Base-by-base conservation (phyloP, 2,113 vertebrate genomes). In the Nannospalax galili region DNA sequence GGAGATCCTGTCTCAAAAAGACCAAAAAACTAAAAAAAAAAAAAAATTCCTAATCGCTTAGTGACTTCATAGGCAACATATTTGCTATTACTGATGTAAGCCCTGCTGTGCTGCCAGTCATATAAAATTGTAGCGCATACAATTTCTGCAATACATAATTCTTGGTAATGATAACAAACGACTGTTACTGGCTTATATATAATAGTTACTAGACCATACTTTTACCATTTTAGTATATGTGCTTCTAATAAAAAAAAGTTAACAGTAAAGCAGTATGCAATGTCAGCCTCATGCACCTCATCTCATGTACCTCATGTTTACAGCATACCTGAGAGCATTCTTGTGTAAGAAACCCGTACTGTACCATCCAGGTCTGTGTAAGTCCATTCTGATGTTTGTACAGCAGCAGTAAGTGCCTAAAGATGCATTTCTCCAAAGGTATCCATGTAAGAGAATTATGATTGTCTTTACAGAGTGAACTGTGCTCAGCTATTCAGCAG, bases 391-490 rank as follows among this genome's bases (percentile, higher is more conserved):
- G 52, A 52, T 42, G n/a, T 70, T 70, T 37, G 24, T 11, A 52
- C 11, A 10, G 40, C 19, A 56, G 19, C 26, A 30, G 20, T 64
- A 58, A 60, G 35, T 16, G 12, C 17, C 16, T 90, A 19, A 56
- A 69, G 62, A 35, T 35, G 58, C 35, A 48, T 84, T 74, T 84
- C 58, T 84, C 10, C 19, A 28, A 85, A 48, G 30, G 42, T 24
- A 67, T 28, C 42, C 82, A 19, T 24, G 48, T 69, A 85, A 52
- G 64, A 7, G 60, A 84, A 28, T 17, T 10, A 16, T 37, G 42
- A 65, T 84, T 84, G 32, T 92, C 80, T 78, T 90, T 84, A 60
- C 72, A 75, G 82, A 70, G 73, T 84, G 60, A 40, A 48, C 52
- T 72, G 1, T 60, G 37, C 48, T 52, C 62, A 40, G 78, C 37